Conservation (phyloP, 2,113 vertebrate genomes). For the Acanthochromis polyacanthus region DNA sequence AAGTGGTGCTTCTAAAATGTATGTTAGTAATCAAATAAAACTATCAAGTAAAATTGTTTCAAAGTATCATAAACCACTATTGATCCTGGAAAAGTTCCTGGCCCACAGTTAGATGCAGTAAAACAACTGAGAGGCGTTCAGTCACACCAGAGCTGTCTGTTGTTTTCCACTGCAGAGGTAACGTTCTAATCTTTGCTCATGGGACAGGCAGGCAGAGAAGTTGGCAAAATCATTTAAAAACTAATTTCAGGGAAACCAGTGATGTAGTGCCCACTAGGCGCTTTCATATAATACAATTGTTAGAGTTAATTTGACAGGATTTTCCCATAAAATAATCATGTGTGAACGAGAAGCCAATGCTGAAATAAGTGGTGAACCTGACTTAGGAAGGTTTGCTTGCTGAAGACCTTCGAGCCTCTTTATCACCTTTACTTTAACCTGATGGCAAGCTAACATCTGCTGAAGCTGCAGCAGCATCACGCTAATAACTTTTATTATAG, state of each 20-base stretch:
- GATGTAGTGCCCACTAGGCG: background rate
- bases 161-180: constrained; percentile 6
- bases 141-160: background rate
- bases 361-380: background rate
- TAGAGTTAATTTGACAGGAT: too few relatives aligned
- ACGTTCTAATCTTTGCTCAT: background rate
- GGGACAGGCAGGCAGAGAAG: background rate
- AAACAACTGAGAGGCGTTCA: background rate
- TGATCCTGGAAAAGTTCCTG: constrained; percentile 16
- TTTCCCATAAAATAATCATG: background rate
- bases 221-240: constrained; percentile 23
- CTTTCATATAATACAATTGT: too few relatives aligned
- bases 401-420: background rate
- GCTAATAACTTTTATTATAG: too few relatives aligned
- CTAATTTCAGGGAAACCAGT: constrained; percentile 10
- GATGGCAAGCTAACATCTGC: too few relatives aligned
- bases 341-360: background rate
- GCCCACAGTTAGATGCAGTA: background rate
- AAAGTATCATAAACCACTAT: constrained; percentile 42
- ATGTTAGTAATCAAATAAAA: constrained; percentile 35
- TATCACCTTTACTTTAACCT: too few relatives aligned
- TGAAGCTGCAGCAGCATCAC: too few relatives aligned
- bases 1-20: background rate
- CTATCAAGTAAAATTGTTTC: constrained; percentile 7
- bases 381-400: background rate